Base-by-base conservation (phyloP, 2,888 invertebrate species). In the Bhutanitis thaidina region DNA sequence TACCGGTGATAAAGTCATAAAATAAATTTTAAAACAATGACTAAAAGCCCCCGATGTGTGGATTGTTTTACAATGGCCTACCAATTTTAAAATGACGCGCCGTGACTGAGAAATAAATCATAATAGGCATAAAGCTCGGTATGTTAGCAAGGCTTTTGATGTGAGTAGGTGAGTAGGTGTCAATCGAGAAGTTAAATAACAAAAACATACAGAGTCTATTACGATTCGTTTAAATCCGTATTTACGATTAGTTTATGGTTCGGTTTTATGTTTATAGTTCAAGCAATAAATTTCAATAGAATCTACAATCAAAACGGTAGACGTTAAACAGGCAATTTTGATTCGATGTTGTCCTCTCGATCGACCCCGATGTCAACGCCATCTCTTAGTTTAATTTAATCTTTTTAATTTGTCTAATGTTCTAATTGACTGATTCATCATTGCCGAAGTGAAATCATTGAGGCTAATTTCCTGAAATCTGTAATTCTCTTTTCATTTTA, bases 61-160 rank as follows among this genome's bases (percentile, higher is more conserved):
- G 57, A 60, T 64, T 62, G 63, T 64, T 73, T 65, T 64, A 75
- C 65, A 69, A 69, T 65, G 55, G 55, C 36, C 43, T 54, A 52
- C 59, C 60, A 56, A 65, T 65, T 68, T 70, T 70, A 71, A 63
- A 63, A 64, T 58, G 56, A 62, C 64, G 52, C 13, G 29, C 43
- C 34, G 51, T 52, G 48, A 54, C 63, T 62, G 52, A 12, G 7
- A 39, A 35, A 34, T 43, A 43, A 40, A 44, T 51, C 30, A 51
- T 37, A 46, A 30, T 29, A n/a, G n/a, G n/a, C n/a, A 30, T 32
- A 25, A 47, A 47, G 16, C 32, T 15, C 25, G 13, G 12, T 10
- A 37, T 25, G 41, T 37, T 25, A 30, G n/a, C 3, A 30, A 13
- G 10, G 25, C 37, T 15, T 37, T 32, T 46, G 16, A 41, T 35